Evolutionary conservation across 1,140 invertebrate genomes (phyloP).

Genomic region (Pseudachorutes palmiensis): DNA sequence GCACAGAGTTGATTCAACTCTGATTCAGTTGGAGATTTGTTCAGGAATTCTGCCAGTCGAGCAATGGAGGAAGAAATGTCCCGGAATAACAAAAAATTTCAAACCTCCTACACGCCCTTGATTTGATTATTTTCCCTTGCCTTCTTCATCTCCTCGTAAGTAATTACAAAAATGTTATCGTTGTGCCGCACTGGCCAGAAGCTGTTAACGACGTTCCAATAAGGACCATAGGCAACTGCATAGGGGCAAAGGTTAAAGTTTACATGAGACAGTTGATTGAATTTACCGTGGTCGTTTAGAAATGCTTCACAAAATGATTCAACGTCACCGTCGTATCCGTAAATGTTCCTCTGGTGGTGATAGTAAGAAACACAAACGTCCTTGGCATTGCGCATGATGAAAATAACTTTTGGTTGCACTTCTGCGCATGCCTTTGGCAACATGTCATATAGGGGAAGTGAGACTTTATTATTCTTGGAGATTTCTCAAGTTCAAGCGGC

Average conservation of each 20-base stretch:
- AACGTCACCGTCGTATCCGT: not conserved
- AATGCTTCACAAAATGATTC: not conserved
- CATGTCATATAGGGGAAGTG: not conserved
- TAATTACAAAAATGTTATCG: not conserved
- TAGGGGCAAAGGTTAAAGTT: no score
- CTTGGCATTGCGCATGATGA: not conserved
- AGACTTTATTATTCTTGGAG: no score
- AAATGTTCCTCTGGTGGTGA: not conserved
- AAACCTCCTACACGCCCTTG: not conserved
- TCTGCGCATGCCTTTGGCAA: not conserved
- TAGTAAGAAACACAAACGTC: not conserved
- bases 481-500: no score
- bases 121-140: not conserved
- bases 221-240: not conserved
- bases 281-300: not conserved
- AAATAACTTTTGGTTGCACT: not conserved
- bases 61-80: not conserved
- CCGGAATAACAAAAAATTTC: not conserved
- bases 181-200: not conserved
- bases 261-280: no score
- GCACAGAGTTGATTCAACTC: not conserved
- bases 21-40: not conserved
- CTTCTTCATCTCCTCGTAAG: not conserved
- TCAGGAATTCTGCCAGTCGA: not conserved
- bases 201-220: not conserved